These are phyloP conservation scores for Oceanites oceanicus DNA, from an alignment of 2,113 vertebrate genomes.

Conservation along the genomic window DNA sequence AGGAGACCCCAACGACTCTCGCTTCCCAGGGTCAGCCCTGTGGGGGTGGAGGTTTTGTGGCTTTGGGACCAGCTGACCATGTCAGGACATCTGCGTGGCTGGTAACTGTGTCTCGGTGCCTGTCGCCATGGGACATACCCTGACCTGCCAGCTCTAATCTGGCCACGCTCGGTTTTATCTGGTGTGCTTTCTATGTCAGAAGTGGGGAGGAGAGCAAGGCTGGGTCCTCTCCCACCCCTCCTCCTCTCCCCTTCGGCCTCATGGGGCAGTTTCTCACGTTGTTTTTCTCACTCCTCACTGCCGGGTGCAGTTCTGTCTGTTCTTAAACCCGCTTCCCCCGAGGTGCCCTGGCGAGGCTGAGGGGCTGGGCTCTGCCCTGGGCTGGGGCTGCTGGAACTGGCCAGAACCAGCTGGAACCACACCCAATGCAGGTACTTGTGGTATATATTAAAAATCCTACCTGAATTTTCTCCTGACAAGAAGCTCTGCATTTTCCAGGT, in stretches of 20 bases:
- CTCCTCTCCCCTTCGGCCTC: background rate
- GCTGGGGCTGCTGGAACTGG: background rate
- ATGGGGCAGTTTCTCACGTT: accelerated
- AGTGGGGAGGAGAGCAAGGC: background rate
- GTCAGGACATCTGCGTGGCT: background rate
- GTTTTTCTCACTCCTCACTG: accelerated
- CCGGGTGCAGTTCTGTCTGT: background rate
- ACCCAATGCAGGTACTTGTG: background rate
- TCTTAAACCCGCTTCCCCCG: too few relatives aligned
- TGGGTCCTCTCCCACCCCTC: too few relatives aligned
- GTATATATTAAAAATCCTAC: background rate
- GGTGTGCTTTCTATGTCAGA: background rate
- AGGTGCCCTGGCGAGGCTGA: background rate
- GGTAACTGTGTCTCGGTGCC: background rate
- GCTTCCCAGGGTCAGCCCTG: background rate
- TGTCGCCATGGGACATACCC: accelerated
- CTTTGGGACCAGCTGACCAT: background rate
- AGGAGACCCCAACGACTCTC: accelerated
- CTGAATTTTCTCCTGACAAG: background rate
- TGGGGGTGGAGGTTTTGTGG: background rate
- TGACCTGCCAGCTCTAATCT: background rate
- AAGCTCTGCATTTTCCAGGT: accelerated
- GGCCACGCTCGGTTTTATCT: accelerated
- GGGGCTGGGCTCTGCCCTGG: background rate
- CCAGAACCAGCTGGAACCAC: background rate